phyloP scores from a whole-genome alignment of 2,113 vertebrate species.

The Urocitellus parryii region DNA sequence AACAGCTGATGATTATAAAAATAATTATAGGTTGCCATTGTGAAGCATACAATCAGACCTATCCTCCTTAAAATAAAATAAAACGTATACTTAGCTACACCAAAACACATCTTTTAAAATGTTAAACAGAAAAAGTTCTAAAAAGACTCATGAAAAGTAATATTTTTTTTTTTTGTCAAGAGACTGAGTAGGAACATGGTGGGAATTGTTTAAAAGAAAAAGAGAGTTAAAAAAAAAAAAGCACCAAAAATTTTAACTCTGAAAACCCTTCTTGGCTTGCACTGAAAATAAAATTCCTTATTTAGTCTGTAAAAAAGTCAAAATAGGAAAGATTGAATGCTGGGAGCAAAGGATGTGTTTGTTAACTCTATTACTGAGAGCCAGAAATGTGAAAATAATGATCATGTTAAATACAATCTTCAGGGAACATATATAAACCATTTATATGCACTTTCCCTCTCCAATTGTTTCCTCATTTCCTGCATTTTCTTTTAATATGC shows the following conservation, averaged over 20 bases:
- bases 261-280: neutral
- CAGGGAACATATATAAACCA: neutral
- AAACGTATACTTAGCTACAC: neutral
- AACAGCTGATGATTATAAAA: slow-evolving; percentile 57
- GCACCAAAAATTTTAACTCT: neutral
- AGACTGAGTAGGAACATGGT: neutral
- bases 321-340: neutral
- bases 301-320: neutral
- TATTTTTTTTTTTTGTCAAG: neutral
- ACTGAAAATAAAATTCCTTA: neutral
- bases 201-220: neutral
- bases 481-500: neutral
- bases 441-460: neutral
- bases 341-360: neutral
- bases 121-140: neutral
- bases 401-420: neutral
- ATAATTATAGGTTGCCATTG: slow-evolving; percentile 59
- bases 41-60: neutral
- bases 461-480: neutral
- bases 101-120: slow-evolving; percentile 14
- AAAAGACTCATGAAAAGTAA: neutral
- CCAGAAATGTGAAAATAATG: neutral
- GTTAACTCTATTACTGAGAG: neutral
- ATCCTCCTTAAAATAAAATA: slow-evolving; percentile 32
- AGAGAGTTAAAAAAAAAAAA: no score